Evolutionary conservation across 2,888 invertebrate genomes (phyloP), one percentile per base, ranked within the genome.

Genomic region (Cheilosia vulpina): DNA sequence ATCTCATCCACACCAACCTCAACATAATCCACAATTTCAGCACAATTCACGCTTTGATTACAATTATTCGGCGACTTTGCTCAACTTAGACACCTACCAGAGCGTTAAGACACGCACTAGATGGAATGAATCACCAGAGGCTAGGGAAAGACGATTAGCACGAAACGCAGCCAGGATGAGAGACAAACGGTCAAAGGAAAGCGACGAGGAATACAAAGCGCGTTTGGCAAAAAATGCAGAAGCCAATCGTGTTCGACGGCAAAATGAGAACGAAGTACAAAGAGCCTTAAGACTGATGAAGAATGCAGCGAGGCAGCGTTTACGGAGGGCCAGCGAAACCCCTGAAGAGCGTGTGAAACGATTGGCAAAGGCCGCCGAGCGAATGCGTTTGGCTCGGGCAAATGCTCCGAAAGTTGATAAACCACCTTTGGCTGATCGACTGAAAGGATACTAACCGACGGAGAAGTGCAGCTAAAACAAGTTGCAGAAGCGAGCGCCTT

Each of bases 271-370:
- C 88, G 91, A 92, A 90, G 90, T 92, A 89, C 91, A 92, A 90
- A 91, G 92, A 90, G 91, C 92, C 88, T 81, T 91, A 88, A 91
- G 92, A 91, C 91, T 92, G 90, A 92, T 92, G 91, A 92, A 92
- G 89, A 92, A 92, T 87, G 92, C 92, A 60, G 92, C 92, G 19
- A 89, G 92, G 31, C 92, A 92, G 87, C 89, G 92, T 52, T 88
- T 91, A 88, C 89, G 92, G 69, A 90, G 92, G 38, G 92, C 92
- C 78, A 92, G 90, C 83, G 92, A 92, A 88, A 90, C 92, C 34
- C 87, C 89, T 9, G 92, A 92, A 5, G 92, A 92, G 87, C 90
- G 92, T 60, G 90, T 90, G 55, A 90, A 90, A 85, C 90, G 92
- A 24, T 87, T 92, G 87, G 90, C 91, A 38, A 92, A 92, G 87